Percentiles rank a stretch among this genome's conserved stretches.
These are phyloP conservation scores for Alligator sinensis DNA, from an alignment of 2,113 vertebrate genomes.

Conservation along the genomic window DNA sequence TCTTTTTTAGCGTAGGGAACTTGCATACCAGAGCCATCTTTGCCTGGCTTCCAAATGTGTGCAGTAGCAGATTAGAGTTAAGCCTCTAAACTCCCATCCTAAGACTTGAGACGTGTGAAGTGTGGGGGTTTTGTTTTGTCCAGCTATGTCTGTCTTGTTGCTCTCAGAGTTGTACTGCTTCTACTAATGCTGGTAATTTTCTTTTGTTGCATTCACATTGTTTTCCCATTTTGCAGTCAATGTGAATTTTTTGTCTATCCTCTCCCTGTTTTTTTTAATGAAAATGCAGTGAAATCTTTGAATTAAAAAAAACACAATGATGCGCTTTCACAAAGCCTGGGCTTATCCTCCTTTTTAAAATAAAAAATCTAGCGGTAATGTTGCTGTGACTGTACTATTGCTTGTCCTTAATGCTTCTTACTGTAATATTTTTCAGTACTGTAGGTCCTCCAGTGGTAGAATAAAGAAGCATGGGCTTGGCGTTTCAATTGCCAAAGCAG, in stretches of 20 bases:
- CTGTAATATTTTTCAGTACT: neutral
- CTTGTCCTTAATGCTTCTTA: neutral
- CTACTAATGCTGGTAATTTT: rapidly evolving
- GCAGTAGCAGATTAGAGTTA: neutral
- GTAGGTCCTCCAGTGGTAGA: neutral
- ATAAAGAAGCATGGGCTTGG: neutral
- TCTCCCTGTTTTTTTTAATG: neutral
- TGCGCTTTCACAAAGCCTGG: too few relatives aligned
- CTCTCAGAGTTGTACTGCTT: neutral
- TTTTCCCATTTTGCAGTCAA: neutral
- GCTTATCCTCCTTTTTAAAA: neutral
- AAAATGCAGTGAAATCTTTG: neutral
- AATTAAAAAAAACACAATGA: neutral
- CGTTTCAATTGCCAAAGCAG: neutral
- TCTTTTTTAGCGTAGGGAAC: neutral
- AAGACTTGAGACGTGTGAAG: neutral
- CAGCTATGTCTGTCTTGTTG: neutral
- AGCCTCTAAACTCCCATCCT: neutral
- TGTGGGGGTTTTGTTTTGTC: neutral
- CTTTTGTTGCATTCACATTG: neutral
- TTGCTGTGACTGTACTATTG: neutral
- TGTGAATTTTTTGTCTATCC: neutral
- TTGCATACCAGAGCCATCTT: neutral
- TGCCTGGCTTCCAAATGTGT: neutral
- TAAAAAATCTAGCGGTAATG: neutral